Conservation (phyloP, 2,113 vertebrate genomes). For the Eira barbara region DNA sequence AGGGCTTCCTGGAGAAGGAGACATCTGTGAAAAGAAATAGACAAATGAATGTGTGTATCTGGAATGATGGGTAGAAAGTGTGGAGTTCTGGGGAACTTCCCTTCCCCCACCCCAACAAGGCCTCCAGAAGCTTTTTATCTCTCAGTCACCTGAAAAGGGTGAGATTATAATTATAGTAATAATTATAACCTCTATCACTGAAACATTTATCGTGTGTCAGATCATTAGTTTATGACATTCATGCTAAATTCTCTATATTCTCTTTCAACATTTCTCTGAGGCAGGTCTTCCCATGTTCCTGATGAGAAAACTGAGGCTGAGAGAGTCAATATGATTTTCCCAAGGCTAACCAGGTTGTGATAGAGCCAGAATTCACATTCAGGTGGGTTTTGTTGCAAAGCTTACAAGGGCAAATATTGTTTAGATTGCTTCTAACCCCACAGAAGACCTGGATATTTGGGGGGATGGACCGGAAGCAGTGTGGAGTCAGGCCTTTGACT, state of each 20-base stretch:
- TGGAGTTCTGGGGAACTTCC: not conserved
- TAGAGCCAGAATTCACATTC: not conserved
- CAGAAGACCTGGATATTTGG: not conserved
- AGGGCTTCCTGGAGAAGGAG: not conserved
- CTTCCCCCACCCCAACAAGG: not conserved
- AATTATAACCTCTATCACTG: not conserved
- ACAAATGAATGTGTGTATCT: not conserved
- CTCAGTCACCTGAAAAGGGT: not conserved
- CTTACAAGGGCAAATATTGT: not conserved
- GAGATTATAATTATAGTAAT: not conserved
- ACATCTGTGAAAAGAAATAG: not conserved
- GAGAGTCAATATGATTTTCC: not conserved
- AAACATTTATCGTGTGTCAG: not conserved
- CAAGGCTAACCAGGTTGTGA: not conserved
- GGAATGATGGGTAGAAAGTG: no score
- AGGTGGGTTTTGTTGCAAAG: not conserved
- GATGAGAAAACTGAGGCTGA: not conserved
- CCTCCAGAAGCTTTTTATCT: not conserved
- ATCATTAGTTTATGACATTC: not conserved
- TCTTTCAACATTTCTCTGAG: not conserved
- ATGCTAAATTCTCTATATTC: not conserved
- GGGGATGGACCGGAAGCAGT: not conserved
- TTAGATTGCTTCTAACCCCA: not conserved
- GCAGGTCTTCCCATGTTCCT: not conserved
- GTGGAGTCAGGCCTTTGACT: not conserved